Evolutionary conservation across 2,797 vertebrate species (phyloP).

Genomic region (Tenualosa thibaudeaui): DNA sequence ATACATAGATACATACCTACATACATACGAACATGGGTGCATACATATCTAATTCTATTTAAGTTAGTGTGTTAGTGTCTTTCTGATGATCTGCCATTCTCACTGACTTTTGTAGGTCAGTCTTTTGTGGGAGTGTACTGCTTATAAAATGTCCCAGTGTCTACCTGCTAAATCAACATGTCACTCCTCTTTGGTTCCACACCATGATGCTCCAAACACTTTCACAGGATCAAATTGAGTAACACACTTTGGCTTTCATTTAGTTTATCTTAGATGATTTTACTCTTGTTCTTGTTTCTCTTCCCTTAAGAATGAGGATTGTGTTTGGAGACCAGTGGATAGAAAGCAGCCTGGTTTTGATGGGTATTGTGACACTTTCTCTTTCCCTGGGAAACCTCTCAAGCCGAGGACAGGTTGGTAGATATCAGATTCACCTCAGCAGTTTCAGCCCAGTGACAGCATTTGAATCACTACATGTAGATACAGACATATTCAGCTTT

Average conservation of each 20-base stretch:
- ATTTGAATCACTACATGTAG: background rate
- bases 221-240: background rate
- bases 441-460: background rate
- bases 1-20: too few species aligned
- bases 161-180: background rate
- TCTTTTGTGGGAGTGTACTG: background rate
- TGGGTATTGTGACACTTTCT: conserved; percentile 69
- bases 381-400: conserved; percentile 75
- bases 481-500: background rate
- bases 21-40: background rate
- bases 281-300: conserved; percentile 28
- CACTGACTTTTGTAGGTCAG: background rate
- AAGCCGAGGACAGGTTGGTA: conserved; percentile 62
- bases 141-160: background rate
- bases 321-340: conserved; percentile 65
- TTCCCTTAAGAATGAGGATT: conserved; percentile 70
- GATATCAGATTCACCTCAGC: background rate
- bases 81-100: background rate
- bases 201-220: background rate
- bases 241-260: background rate
- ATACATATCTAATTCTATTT: background rate
- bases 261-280: conserved; percentile 18
- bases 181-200: background rate
- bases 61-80: background rate
- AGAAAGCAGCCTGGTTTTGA: conserved; percentile 68